phyloP scores from a whole-genome alignment of 2,113 vertebrate species.

The Gobiocypris rarus region DNA sequence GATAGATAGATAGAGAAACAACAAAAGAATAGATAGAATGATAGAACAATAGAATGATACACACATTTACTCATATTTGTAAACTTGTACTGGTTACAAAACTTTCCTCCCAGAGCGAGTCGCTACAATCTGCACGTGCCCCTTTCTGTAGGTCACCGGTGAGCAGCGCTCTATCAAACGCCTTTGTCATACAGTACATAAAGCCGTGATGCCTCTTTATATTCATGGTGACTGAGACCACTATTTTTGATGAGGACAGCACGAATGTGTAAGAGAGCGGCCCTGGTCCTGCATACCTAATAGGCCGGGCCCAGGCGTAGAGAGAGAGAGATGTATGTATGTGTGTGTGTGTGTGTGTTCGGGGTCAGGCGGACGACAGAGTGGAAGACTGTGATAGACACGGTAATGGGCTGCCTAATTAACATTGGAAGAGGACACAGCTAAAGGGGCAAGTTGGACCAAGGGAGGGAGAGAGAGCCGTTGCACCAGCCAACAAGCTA shows the following conservation, averaged over 20 bases:
- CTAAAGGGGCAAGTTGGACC: constrained; percentile 48
- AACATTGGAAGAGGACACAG: constrained; percentile 67
- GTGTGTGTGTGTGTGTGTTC: background rate
- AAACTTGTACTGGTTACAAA: background rate
- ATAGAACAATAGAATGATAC: background rate
- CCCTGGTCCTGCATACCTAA: constrained; percentile 61
- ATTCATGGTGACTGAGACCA: constrained; percentile 62
- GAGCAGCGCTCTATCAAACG: constrained; percentile 56
- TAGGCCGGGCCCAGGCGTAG: constrained; percentile 39
- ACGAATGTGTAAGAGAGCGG: constrained; percentile 56
- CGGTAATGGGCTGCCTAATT: constrained; percentile 64
- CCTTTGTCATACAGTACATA: constrained; percentile 62
- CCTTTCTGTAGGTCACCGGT: constrained; percentile 52
- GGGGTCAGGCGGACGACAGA: constrained; percentile 46
- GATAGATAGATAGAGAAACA: no score
- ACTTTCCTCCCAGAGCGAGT: background rate
- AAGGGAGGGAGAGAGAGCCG: constrained; percentile 17
- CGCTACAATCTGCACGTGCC: constrained; percentile 9
- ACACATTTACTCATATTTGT: background rate
- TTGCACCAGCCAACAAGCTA: constrained; percentile 27
- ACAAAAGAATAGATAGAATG: no score
- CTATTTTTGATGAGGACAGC: constrained; percentile 67
- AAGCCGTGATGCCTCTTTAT: constrained; percentile 61
- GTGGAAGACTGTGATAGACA: constrained; percentile 60
- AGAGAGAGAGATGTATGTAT: constrained; percentile 4